phyloP scores from a whole-genome alignment of 1,140 invertebrate genomes.

The Philaenus spumarius region DNA sequence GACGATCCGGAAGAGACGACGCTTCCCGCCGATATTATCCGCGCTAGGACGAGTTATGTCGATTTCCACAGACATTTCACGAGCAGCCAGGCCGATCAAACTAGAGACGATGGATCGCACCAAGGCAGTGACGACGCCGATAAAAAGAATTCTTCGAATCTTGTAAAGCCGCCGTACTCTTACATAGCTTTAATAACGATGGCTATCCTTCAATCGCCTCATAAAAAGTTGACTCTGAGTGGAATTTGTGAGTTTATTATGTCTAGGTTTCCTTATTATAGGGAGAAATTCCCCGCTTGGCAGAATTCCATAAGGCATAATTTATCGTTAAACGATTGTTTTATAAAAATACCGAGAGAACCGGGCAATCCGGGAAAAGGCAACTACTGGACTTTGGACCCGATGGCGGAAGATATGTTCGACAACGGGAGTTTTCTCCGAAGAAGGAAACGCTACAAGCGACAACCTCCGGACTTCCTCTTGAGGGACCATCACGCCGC shows the following conservation, averaged over 20 bases:
- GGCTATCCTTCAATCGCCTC: slow-evolving; percentile 95
- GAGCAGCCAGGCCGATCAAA: background rate
- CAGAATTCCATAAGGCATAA: slow-evolving; percentile 98
- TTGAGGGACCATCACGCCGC: slow-evolving; percentile 40
- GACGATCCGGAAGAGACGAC: slow-evolving; percentile 26
- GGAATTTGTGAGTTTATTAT: slow-evolving; percentile 99
- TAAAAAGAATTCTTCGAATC: slow-evolving; percentile 24
- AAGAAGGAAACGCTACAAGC: slow-evolving; percentile 90
- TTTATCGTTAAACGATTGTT: slow-evolving; percentile 96
- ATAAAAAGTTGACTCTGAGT: slow-evolving; percentile 92
- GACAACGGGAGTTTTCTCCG: slow-evolving; percentile 97
- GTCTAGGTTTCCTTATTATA: slow-evolving; percentile 93
- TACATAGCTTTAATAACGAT: slow-evolving; percentile 98
- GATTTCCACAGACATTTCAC: slow-evolving; percentile 20
- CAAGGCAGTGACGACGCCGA: slow-evolving; percentile 12
- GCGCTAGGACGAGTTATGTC: background rate
- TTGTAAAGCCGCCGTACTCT: slow-evolving; percentile 90
- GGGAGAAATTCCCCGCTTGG: slow-evolving; percentile 93
- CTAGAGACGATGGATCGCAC: background rate
- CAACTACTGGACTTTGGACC: slow-evolving; percentile 98
- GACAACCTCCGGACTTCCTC: slow-evolving; percentile 58
- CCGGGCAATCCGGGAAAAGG: slow-evolving; percentile 98
- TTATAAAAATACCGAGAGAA: slow-evolving; percentile 96
- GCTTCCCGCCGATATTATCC: background rate
- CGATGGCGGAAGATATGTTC: slow-evolving; percentile 97